Percentiles rank a stretch among this genome's conserved stretches.
Conservation (phyloP, 2,113 vertebrate genomes). For the Columbina picui region DNA sequence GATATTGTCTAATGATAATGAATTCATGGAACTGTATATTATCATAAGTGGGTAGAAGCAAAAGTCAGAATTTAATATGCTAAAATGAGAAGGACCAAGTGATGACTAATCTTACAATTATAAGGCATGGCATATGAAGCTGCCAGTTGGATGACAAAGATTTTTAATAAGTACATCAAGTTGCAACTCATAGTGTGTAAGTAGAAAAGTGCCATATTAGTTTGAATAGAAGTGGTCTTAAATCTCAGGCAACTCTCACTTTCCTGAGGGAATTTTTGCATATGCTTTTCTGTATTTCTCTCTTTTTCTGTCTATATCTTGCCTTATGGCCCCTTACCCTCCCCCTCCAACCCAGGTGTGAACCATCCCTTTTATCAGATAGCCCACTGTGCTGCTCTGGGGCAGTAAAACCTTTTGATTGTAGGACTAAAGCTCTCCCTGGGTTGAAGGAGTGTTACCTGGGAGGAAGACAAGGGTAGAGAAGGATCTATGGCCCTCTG, state of each 20-base stretch:
- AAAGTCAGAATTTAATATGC: constrained; percentile 27
- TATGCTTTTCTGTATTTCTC: neutral
- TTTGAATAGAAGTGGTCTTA: neutral
- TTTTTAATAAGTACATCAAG: neutral
- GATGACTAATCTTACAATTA: constrained; percentile 35
- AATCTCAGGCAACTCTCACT: neutral
- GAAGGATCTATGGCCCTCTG: neutral
- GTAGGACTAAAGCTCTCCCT: neutral
- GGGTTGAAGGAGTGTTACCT: neutral
- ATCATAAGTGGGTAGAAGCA: constrained; percentile 1
- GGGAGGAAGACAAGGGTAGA: neutral
- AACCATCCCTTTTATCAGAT: neutral
- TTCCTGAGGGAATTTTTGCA: neutral
- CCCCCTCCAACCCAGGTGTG: neutral
- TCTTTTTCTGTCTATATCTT: neutral
- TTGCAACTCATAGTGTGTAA: neutral
- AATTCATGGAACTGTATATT: constrained; percentile 1
- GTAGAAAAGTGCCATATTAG: neutral
- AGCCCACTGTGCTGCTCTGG: neutral
- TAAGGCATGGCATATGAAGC: neutral
- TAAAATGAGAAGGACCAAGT: constrained; percentile 9
- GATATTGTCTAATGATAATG: neutral
- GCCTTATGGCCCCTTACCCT: neutral
- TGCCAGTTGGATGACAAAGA: neutral
- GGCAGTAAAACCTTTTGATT: constrained; percentile 13